Evolutionary conservation across 1,140 invertebrate genomes (phyloP).

Genomic region (Dinoponera quadriceps): DNA sequence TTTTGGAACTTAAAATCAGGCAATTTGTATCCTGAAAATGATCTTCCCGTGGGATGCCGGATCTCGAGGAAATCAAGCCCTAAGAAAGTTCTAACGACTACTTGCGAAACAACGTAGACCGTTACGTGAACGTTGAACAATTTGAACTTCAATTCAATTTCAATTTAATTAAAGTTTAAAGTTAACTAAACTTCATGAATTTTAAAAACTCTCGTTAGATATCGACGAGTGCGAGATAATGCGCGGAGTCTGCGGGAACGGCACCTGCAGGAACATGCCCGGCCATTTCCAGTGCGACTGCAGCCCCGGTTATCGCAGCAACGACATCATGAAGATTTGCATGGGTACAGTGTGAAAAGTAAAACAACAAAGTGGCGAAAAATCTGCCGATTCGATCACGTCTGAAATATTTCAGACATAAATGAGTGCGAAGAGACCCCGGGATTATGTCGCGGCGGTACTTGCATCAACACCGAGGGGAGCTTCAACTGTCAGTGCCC

Average conservation of each 20-base stretch:
- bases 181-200: background rate
- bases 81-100: background rate
- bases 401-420: slow-evolving; percentile 86
- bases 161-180: background rate
- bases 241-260: slow-evolving; percentile 93
- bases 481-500: slow-evolving; percentile 89
- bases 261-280: slow-evolving; percentile 93
- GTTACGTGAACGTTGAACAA: too few species aligned
- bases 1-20: background rate
- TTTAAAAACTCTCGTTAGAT: slow-evolving; percentile 84
- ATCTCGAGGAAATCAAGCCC: background rate
- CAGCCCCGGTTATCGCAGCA: slow-evolving; percentile 90
- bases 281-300: slow-evolving; percentile 94
- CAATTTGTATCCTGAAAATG: background rate
- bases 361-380: background rate
- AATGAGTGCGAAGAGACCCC: slow-evolving; percentile 90
- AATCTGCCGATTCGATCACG: background rate
- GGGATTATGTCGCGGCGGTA: slow-evolving; percentile 89
- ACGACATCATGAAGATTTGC: slow-evolving; percentile 93
- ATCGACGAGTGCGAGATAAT: slow-evolving; percentile 96
- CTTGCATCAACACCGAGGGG: slow-evolving; percentile 88
- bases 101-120: background rate
- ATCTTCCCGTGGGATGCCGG: background rate
- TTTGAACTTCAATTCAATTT: too few species aligned
- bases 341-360: slow-evolving; percentile 87